Evolutionary conservation across 2,113 vertebrate species (phyloP).

Genomic region (Manacus vitellinus): DNA sequence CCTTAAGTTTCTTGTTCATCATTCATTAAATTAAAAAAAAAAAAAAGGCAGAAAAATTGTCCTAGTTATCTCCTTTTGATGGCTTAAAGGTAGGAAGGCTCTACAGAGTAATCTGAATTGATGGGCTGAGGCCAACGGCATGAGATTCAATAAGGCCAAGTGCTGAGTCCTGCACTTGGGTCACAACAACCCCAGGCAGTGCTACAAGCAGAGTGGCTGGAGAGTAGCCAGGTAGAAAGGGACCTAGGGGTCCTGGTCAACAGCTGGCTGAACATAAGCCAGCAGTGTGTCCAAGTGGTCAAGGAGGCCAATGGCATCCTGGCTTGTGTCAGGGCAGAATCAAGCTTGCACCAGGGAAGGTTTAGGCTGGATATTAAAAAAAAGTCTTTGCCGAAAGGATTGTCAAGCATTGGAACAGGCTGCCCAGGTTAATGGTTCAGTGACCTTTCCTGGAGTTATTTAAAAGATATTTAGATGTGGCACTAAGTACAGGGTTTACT

Average conservation of each 20-base stretch:
- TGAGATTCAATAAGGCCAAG: background rate
- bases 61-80: background rate
- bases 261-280: rapidly evolving
- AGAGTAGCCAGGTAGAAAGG: rapidly evolving
- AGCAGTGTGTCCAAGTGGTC: rapidly evolving
- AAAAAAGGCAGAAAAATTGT: background rate
- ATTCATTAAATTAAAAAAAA: background rate
- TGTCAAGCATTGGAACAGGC: background rate
- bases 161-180: background rate
- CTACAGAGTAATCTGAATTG: rapidly evolving
- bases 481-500: background rate
- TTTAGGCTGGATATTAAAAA: background rate
- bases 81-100: background rate
- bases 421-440: background rate
- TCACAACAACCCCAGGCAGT: background rate
- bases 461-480: background rate
- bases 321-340: background rate
- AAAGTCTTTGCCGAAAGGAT: background rate
- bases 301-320: background rate
- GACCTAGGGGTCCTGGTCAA: rapidly evolving
- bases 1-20: background rate
- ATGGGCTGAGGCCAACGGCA: rapidly evolving
- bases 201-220: background rate
- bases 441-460: background rate
- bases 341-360: background rate